Conservation (phyloP, 2,113 vertebrate species). For the Picathartes gymnocephalus region DNA sequence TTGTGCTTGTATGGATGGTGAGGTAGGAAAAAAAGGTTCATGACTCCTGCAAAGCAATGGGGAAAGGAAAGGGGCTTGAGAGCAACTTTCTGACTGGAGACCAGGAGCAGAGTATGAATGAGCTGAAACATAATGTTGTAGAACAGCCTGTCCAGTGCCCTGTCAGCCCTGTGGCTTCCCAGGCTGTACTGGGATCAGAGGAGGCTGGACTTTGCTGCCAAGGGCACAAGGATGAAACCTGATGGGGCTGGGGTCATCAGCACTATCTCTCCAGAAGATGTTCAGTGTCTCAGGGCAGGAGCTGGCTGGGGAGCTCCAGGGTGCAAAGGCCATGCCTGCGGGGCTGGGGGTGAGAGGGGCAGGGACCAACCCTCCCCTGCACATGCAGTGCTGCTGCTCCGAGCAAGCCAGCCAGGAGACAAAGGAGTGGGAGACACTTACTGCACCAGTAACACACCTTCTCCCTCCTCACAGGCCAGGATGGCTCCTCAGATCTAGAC, state of each 20-base stretch:
- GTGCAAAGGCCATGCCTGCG: accelerated
- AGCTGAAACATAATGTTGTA: background rate
- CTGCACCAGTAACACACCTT: background rate
- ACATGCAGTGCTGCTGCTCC: background rate
- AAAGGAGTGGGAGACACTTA: background rate
- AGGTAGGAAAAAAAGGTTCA: background rate
- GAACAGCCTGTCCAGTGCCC: background rate
- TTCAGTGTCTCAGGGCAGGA: accelerated
- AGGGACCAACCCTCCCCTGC: background rate
- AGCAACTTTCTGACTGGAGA: background rate
- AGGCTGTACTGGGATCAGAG: background rate
- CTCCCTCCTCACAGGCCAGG: background rate
- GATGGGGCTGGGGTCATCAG: background rate
- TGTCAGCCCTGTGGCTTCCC: background rate
- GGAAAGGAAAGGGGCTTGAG: background rate
- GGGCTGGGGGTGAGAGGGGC: background rate
- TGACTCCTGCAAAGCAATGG: background rate
- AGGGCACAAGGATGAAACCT: background rate
- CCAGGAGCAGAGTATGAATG: accelerated
- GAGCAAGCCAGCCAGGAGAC: background rate
- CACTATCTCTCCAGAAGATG: background rate
- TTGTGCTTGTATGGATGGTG: background rate
- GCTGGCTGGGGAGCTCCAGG: background rate
- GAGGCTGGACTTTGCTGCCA: background rate
- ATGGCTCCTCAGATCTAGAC: constrained; percentile 11